These are phyloP conservation scores for Anguilla anguilla DNA, from an alignment of 2,797 vertebrate genomes.

Conservation along the genomic window DNA sequence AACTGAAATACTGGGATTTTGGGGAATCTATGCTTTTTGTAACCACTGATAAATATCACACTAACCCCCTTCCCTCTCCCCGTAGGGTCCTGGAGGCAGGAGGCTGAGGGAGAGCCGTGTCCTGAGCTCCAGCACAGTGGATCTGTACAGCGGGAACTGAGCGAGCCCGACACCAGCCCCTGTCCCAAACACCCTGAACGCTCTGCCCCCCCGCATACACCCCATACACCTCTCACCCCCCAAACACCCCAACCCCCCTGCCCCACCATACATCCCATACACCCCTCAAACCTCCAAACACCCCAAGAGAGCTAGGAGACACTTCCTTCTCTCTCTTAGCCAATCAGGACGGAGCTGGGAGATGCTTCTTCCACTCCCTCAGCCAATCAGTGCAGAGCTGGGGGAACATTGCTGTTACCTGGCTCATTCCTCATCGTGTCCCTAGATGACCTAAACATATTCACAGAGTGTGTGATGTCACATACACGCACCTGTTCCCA, in stretches of 20 bases:
- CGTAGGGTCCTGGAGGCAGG: conserved; percentile 71
- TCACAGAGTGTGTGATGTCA: not conserved
- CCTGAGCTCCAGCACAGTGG: conserved; percentile 88
- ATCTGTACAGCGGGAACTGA: conserved; percentile 85
- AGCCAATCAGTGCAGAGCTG: not conserved
- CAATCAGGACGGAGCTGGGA: not conserved
- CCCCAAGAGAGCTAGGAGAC: not conserved
- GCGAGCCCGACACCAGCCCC: conserved; percentile 1
- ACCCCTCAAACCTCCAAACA: not conserved
- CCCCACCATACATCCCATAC: not conserved
- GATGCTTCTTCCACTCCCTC: not conserved
- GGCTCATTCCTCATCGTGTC: not conserved
- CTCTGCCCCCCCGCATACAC: not conserved
- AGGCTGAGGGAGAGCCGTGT: conserved; percentile 76
- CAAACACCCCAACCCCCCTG: not conserved
- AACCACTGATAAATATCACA: not conserved
- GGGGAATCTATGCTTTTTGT: not conserved
- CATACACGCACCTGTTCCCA: not conserved
- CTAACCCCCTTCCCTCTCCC: not conserved
- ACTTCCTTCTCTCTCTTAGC: not conserved
- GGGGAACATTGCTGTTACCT: not conserved
- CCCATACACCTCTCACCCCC: not conserved
- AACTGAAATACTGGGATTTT: not conserved
- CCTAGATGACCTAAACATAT: not conserved
- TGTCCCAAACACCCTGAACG: not conserved